Base-by-base conservation (phyloP, 2,888 invertebrate genomes). In the Heliothis peltigera region DNA sequence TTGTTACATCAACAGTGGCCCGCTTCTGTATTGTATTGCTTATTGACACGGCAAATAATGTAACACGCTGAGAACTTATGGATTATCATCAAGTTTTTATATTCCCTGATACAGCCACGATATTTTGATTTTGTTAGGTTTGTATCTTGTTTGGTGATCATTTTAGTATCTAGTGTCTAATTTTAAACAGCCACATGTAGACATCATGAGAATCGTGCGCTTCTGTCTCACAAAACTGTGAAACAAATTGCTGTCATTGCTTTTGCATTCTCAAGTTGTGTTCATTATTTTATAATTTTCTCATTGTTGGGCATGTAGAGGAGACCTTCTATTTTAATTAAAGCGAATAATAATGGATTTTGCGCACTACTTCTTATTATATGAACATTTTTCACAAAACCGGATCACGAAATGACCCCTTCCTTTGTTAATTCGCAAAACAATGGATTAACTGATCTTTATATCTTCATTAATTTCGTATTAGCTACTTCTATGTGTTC, bases 381-480 rank as follows among this genome's bases (percentile, higher is more conserved):
- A 42, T 62, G 35, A 52, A 61, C 63, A 56, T 22, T 32, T 60
- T 48, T 62, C 35, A 59, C 46, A 58, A 64, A 70, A 67, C 63
- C 70, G 66, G 70, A 75, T 69, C 68, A 63, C 46, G 53, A 63
- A 66, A 73, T 75, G 58, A 75, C 58, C 57, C 68, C 71, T 60
- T 52, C 64, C 51, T 68, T 67, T 66, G 71, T 70, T 64, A 48
- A 74, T 58, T 56, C 68, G 55, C 60, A 70, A 63, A 54, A 73
- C 66, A 71, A 81, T 72, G 63, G 62, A 44, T 68, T 62, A 70
- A 65, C 56, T 73, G 61, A 74, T 79, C 64, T 75, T 69, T 64
- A 64, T 59, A 58, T 67, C 46, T 65, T 57, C 70, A 70, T 65
- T 21, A 76, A 76, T 70, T 75, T 64, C 19, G 43, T 61, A 64